phyloP scores from a whole-genome alignment of 2,888 invertebrate genomes.

The Thysanoteuthis rhombus region DNA sequence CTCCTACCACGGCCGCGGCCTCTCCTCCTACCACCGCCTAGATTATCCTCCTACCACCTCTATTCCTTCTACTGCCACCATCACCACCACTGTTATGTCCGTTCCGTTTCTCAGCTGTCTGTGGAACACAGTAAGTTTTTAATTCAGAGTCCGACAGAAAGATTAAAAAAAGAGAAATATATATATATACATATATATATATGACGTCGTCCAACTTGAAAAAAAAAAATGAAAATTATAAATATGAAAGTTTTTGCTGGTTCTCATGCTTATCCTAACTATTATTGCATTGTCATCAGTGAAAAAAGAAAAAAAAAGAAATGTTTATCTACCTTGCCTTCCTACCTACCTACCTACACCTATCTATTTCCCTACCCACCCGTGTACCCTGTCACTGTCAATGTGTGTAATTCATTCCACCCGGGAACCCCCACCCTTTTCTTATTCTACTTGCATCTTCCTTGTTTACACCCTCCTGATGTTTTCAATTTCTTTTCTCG shows the following conservation, averaged over 20 bases:
- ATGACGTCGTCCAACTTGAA: neutral
- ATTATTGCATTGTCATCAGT: neutral
- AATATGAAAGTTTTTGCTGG: neutral
- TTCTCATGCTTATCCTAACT: neutral
- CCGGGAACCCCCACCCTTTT: neutral
- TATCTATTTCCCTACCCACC: neutral
- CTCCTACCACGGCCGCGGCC: neutral
- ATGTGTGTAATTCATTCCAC: neutral
- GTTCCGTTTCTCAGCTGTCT: slow-evolving; percentile 31
- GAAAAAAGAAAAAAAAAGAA: neutral
- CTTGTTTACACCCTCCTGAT: neutral
- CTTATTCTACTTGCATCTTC: neutral
- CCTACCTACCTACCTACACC: neutral
- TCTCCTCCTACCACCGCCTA: slow-evolving; percentile 19
- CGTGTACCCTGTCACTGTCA: neutral
- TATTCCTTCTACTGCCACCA: slow-evolving; percentile 18
- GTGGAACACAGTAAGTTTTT: slow-evolving; percentile 27
- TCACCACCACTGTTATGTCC: slow-evolving; percentile 26
- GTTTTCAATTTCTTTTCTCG: no score
- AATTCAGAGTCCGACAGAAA: slow-evolving; percentile 12
- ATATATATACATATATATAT: neutral
- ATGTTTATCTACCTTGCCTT: neutral
- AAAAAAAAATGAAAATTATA: neutral
- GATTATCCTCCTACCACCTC: neutral
- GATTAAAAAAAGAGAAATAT: neutral